These are phyloP conservation scores for Nemapogon koenigi DNA, from an alignment of 2,888 invertebrate species.

Conservation along the genomic window DNA sequence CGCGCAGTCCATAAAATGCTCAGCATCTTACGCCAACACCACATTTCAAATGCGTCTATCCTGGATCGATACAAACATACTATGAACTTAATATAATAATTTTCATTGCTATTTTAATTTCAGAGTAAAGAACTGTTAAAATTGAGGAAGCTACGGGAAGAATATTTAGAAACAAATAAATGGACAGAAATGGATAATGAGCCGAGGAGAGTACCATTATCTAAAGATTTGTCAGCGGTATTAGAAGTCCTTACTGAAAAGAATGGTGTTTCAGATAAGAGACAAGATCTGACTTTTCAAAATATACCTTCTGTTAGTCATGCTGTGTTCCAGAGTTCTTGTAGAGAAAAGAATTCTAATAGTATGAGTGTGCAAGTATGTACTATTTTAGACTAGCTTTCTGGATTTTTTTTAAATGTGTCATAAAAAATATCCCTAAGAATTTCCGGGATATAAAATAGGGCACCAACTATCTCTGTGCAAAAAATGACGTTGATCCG, in stretches of 20 bases:
- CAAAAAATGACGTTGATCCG: no score
- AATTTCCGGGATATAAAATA: no score
- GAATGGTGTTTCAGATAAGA: conserved; percentile 26
- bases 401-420: no score
- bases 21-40: no score
- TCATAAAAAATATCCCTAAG: no score
- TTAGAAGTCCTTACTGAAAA: conserved; percentile 55
- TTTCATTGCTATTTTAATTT: conserved; percentile 16
- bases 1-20: no score
- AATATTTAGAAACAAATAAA: neutral
- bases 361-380: conserved; percentile 68
- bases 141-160: conserved; percentile 44
- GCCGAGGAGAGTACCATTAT: conserved; percentile 44
- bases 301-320: conserved; percentile 64
- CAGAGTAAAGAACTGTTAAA: conserved; percentile 49
- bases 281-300: conserved; percentile 44
- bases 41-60: no score
- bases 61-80: no score
- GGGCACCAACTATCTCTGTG: no score
- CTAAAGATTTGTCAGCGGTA: conserved; percentile 62
- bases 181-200: conserved; percentile 21
- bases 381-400: neutral
- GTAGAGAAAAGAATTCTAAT: conserved; percentile 29
- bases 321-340: conserved; percentile 72
- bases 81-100: conserved; percentile 6